phyloP scores from a whole-genome alignment of 2,113 vertebrate species.

The Isichthys henryi region DNA sequence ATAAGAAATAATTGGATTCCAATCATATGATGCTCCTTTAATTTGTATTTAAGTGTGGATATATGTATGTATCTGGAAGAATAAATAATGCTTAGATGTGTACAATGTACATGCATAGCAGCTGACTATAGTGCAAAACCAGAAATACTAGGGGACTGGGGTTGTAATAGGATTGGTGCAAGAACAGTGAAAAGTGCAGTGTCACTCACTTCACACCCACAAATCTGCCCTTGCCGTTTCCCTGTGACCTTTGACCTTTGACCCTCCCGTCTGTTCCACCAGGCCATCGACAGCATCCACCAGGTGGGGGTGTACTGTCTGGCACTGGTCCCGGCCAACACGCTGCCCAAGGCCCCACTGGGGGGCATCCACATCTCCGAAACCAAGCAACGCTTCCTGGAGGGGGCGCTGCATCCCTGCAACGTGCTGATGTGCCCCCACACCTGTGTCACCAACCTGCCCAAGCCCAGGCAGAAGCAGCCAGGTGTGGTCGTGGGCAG shows the following conservation, averaged over 20 bases:
- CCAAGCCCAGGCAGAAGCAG: constrained; percentile 90
- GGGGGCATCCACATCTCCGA: constrained; percentile 93
- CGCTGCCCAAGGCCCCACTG: constrained; percentile 85
- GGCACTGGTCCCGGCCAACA: constrained; percentile 94
- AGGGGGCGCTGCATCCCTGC: constrained; percentile 85
- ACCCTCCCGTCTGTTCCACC: neutral
- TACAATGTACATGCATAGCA: neutral
- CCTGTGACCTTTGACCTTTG: constrained; percentile 2
- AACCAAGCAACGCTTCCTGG: constrained; percentile 90
- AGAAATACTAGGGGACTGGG: neutral
- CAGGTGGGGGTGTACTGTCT: constrained; percentile 93
- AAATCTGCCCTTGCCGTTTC: neutral
- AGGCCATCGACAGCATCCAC: constrained; percentile 92
- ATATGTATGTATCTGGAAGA: neutral
- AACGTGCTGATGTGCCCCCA: constrained; percentile 94
- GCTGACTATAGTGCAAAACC: neutral
- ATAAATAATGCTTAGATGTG: neutral
- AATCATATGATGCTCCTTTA: neutral
- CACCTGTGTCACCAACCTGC: constrained; percentile 91
- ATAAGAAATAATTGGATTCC: neutral
- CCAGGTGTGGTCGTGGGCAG: constrained; percentile 59
- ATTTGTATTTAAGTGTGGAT: neutral
- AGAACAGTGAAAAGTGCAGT: neutral
- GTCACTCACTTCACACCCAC: neutral
- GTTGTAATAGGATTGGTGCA: neutral